A percentile compares a stretch with the other conserved stretches of the same genome.
These are phyloP conservation scores for Nomada fucata DNA, from an alignment of 2,888 invertebrate species.

Conservation along the genomic window DNA sequence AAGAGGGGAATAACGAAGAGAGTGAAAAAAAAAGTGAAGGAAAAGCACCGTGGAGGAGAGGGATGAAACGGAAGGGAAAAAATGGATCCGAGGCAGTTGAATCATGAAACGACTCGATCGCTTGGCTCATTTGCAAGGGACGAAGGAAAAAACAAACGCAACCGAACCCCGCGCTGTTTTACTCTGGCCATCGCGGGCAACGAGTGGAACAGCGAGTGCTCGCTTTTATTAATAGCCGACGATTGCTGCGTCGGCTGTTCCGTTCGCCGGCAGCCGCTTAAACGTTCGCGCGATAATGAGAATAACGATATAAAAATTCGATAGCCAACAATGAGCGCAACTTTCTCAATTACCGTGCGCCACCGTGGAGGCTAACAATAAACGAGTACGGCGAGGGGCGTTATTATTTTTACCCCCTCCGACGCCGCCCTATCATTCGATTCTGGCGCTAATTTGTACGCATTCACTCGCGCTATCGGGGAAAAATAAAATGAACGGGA, in stretches of 20 bases:
- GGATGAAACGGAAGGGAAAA: not conserved
- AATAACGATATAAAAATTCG: conserved; percentile 59
- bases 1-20: not conserved
- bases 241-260: conserved; percentile 46
- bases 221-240: conserved; percentile 53
- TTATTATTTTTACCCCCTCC: conserved; percentile 24
- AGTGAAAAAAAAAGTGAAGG: too few relatives aligned
- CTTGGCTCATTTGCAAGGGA: conserved; percentile 40
- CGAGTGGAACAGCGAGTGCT: not conserved
- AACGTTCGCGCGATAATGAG: conserved; percentile 57
- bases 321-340: conserved; percentile 50
- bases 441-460: conserved; percentile 43
- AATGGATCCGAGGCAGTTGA: conserved; percentile 15
- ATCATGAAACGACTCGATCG: conserved; percentile 39
- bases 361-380: conserved; percentile 42
- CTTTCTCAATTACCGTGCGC: conserved; percentile 58
- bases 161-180: conserved; percentile 18
- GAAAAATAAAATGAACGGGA: conserved; percentile 30
- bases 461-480: conserved; percentile 35
- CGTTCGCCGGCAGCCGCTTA: conserved; percentile 35
- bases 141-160: conserved; percentile 4
- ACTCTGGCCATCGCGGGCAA: not conserved
- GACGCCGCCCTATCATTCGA: not conserved
- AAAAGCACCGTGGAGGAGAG: not conserved
- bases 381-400: conserved; percentile 19